Evolutionary conservation across 2,797 vertebrate genomes (phyloP), one percentile per base, ranked within the genome.

Genomic region (Arctocebus calabarensis): DNA sequence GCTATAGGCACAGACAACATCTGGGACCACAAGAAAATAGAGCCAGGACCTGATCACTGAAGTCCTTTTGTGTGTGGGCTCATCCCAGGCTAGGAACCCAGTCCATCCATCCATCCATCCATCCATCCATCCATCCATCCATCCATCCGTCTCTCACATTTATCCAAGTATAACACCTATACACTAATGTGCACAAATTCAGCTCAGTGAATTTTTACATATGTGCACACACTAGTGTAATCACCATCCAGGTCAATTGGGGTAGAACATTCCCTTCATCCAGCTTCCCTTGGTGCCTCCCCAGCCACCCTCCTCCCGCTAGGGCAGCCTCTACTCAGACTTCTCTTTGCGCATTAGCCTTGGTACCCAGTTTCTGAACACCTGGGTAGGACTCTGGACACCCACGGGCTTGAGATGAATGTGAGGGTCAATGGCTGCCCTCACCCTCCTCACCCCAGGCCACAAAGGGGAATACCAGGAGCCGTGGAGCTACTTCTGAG

Each of bases 381-480:
- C 68, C 25, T 57, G 3, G 62, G 34, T 3, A 2, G 34, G 14
- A 37, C 20, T 14, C 61, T 52, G 20, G 1, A 22, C 6, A 17
- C 17, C 16, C 34, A 6, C 84, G 13, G 5, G 52, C 71, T 52
- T 13, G 40, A 66, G 73, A 9, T 7, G 32, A n/a, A 43, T 19
- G 14, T 48, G 10, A 48, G 34, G 57, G 55, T 5, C 0, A 2
- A 45, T 37, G 78, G 77, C 68, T 16, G 16, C 3, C 12, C 7
- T 23, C 17, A 4, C 0, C 0, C 20, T 48, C 23, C 70, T 14
- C 0, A 19, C 32, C 32, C 32, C 8, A 32, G 20, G 34, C 77
- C 85, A 13, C n/a, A 14, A 9, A 32, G 0, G 1, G 45, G 29
- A 48, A 17, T 2, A 0, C 29, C 0, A 10, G 2, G 14, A 52